Evolutionary conservation across 2,888 invertebrate species (phyloP).

Genomic region (Bembecia ichneumoniformis): DNA sequence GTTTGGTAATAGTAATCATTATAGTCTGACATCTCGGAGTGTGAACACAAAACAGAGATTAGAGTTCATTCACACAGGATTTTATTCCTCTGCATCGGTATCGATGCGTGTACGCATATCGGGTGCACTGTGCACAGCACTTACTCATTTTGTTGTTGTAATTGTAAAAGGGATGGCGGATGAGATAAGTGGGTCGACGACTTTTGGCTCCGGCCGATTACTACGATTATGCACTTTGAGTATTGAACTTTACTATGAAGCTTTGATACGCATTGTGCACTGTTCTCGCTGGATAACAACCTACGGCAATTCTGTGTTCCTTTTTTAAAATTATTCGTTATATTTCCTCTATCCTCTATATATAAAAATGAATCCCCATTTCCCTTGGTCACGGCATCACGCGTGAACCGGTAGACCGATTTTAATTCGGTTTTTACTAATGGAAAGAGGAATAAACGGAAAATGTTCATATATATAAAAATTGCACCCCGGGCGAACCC

Average conservation of each 20-base stretch:
- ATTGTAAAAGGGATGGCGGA: conserved; percentile 73
- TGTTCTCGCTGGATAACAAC: conserved; percentile 16
- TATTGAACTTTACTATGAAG: conserved; percentile 64
- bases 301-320: no score
- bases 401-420: no score
- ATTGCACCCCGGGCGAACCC: no score
- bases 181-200: conserved; percentile 72
- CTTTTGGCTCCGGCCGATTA: conserved; percentile 69
- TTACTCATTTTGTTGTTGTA: conserved; percentile 72
- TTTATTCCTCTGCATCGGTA: conserved; percentile 66
- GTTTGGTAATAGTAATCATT: background rate
- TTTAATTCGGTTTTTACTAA: no score
- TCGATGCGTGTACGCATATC: conserved; percentile 60
- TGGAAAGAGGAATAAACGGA: no score
- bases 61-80: conserved; percentile 73
- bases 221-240: conserved; percentile 71
- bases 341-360: no score
- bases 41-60: conserved; percentile 58
- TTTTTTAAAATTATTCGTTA: no score
- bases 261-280: conserved; percentile 5
- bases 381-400: no score
- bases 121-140: conserved; percentile 32
- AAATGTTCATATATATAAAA: no score
- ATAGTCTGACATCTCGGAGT: conserved; percentile 35
- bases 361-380: no score